Evolutionary conservation across 2,797 vertebrate species (phyloP).

Genomic region (Muraenolepis orangiensis): DNA sequence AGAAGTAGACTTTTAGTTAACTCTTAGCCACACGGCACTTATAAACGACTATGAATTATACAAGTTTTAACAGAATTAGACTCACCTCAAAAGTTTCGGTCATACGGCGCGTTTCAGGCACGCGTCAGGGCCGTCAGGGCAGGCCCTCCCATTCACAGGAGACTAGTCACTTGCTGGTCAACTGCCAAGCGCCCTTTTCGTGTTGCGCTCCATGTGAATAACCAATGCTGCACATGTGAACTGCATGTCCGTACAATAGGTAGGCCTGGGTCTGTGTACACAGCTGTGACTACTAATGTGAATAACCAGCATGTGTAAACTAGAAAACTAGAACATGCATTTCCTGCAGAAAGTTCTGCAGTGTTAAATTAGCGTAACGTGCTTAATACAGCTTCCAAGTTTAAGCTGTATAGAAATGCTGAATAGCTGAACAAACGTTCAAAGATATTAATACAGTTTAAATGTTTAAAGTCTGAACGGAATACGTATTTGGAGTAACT

Average conservation of each 20-base stretch:
- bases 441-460: no score
- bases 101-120: constrained; percentile 45
- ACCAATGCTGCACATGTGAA: neutral
- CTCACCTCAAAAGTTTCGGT: constrained; percentile 65
- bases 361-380: no score
- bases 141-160: neutral
- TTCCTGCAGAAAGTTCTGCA: no score
- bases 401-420: no score
- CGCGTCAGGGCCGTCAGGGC: neutral
- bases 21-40: neutral
- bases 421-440: no score
- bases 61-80: constrained; percentile 28
- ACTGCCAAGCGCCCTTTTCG: constrained; percentile 4
- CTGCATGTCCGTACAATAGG: neutral
- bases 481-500: no score
- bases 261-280: no score
- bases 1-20: neutral
- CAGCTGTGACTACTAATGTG: no score
- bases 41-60: neutral
- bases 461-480: no score
- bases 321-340: no score
- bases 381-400: no score
- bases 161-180: neutral
- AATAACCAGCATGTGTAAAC: no score
- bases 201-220: neutral